phyloP scores from a whole-genome alignment of 1,140 invertebrate species.

The Drosophila ironensis region DNA sequence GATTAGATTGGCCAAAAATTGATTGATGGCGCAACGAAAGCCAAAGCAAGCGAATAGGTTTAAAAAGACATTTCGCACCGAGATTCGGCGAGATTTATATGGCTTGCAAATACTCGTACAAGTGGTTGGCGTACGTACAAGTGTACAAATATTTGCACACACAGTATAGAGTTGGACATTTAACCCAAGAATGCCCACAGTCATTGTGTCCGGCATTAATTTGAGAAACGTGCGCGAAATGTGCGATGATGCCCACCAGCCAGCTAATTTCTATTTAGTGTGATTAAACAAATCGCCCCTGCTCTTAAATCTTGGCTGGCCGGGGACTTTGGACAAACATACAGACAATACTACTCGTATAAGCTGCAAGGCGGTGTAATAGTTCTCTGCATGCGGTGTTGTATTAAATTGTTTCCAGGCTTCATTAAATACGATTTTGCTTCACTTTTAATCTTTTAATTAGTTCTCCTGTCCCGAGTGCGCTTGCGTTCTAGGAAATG shows the following conservation, averaged over 20 bases:
- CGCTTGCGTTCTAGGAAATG: conserved; percentile 16
- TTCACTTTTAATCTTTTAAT: conserved; percentile 1
- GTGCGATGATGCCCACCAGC: conserved; percentile 28
- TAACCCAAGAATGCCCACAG: conserved; percentile 34
- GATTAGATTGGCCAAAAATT: conserved; percentile 24
- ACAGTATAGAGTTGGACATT: conserved; percentile 5
- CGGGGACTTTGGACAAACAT: too few relatives aligned
- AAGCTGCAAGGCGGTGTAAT: too few relatives aligned
- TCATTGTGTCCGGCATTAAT: conserved; percentile 48
- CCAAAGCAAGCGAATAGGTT: too few relatives aligned
- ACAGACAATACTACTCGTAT: too few relatives aligned
- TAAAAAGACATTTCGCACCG: background rate
- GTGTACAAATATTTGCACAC: background rate
- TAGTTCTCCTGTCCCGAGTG: conserved; percentile 7
- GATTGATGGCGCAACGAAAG: too few relatives aligned
- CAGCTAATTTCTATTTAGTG: conserved; percentile 68
- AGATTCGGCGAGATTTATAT: conserved; percentile 25
- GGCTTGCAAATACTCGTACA: background rate
- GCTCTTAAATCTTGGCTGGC: too few relatives aligned
- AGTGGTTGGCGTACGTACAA: conserved; percentile 6
- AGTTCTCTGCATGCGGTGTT: conserved; percentile 15
- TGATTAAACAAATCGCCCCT: conserved; percentile 65
- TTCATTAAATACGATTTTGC: conserved; percentile 30
- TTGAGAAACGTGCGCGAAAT: conserved; percentile 65
- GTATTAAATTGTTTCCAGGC: conserved; percentile 52